A percentile compares a stretch with the other conserved stretches of the same genome.
Conservation (phyloP, 2,113 vertebrate genomes). For the Oostethus manadensis region DNA sequence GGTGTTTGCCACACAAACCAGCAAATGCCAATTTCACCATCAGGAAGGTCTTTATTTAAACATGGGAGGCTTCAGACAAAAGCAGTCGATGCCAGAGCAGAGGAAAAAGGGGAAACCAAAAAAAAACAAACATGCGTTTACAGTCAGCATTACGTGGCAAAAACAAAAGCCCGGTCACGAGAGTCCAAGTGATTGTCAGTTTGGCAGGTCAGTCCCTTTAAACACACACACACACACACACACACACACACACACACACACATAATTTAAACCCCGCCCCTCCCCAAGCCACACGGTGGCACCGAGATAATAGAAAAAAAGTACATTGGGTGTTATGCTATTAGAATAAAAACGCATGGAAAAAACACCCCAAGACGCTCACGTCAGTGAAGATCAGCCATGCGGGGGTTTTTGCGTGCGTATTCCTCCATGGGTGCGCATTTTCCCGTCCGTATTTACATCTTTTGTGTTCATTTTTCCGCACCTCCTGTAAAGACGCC, state of each 20-base stretch:
- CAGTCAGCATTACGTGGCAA: conserved; percentile 40
- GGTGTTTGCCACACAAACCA: no score
- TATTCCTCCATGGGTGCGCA: no score
- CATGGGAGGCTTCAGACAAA: conserved; percentile 59
- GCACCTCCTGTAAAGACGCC: no score
- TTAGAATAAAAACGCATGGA: no score
- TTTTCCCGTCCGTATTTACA: not conserved
- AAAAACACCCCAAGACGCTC: no score
- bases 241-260: conserved; percentile 49
- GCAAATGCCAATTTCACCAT: no score
- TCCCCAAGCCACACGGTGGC: conserved; percentile 75
- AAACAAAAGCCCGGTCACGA: conserved; percentile 36
- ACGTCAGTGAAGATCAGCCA: not conserved
- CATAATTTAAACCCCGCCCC: conserved; percentile 63
- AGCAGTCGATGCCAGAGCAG: conserved; percentile 41
- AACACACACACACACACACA: conserved; percentile 44
- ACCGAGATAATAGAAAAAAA: conserved; percentile 53
- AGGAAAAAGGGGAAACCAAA: conserved; percentile 9
- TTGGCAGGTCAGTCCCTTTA: conserved; percentile 27
- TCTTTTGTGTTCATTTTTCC: not conserved
- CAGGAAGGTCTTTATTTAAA: conserved; percentile 67
- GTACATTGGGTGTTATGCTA: conserved; percentile 43
- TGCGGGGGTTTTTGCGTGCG: not conserved
- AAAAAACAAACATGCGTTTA: conserved; percentile 62
- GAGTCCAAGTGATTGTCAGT: conserved; percentile 54